These are phyloP conservation scores for Bubo scandiacus DNA, from an alignment of 2,113 vertebrate species.

Conservation along the genomic window DNA sequence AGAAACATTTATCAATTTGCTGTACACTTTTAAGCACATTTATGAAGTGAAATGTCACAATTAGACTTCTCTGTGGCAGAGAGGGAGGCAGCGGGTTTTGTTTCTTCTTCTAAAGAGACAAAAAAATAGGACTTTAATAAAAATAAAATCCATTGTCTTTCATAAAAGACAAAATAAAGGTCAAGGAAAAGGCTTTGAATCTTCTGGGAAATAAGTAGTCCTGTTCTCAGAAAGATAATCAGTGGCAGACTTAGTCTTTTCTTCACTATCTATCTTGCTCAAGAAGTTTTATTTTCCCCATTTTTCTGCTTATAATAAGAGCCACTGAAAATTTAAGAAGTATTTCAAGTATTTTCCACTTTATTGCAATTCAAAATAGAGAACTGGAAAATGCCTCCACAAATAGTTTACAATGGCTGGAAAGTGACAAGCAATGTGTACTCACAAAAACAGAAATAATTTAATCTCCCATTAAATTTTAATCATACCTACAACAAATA, in stretches of 20 bases:
- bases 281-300: background rate
- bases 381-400: background rate
- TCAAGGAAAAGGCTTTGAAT: conserved; percentile 26
- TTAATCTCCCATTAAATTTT: background rate
- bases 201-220: conserved; percentile 32
- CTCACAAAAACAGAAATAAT: background rate
- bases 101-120: background rate
- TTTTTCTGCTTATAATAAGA: background rate
- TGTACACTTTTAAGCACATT: background rate
- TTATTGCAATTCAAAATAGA: background rate
- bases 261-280: background rate
- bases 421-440: background rate
- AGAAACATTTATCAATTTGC: background rate
- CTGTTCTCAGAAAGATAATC: background rate
- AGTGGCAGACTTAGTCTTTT: background rate
- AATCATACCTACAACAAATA: background rate
- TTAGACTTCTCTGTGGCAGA: background rate
- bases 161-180: conserved; percentile 37
- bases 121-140: background rate
- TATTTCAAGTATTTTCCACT: background rate
- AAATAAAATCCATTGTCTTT: background rate
- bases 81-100: background rate
- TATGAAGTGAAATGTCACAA: background rate
- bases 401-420: background rate
- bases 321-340: background rate